Evolutionary conservation across 2,113 vertebrate genomes (phyloP), one percentile per base, ranked within the genome.

Genomic region (Gavia stellata): DNA sequence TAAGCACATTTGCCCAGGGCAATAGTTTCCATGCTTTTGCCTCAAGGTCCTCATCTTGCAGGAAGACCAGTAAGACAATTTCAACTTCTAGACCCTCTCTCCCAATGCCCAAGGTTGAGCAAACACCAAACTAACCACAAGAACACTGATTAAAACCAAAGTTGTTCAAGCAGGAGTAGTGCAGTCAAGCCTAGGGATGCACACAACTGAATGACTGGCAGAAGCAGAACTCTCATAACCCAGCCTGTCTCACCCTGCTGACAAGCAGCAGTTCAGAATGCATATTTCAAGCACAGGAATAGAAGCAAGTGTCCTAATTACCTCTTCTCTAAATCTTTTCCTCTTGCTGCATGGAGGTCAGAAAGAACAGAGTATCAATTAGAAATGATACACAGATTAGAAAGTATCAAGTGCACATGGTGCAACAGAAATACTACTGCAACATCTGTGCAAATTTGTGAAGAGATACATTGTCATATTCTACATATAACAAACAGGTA

Each of bases 291-390:
- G 75, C 75, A 92, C 94, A 94, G 70, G 78, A 96, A 95, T 93
- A 97, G 92, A 94, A 95, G 20, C 94, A 87, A 90, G 47, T 65
- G 95, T 78, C 94, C 96, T 82, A 94, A 96, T 97, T 97, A 95
- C 66, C 81, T 87, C 89, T 79, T 85, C 91, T 75, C 66, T 94
- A 82, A 89, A 92, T 91, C 78, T 92, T 92, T 89, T 79, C 77
- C 78, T 89, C 70, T 55, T 40, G 73, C 91, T 85, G 56, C 73
- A 44, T 5, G n/a, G 92, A 97, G 86, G 94, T 94, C 89, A 95
- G 86, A 95, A 92, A 91, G 83, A 92, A 94, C 49, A 84, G 10
- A 80, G 36, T 65, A 91, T 81, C 65, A 84, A 75, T 40, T 65
- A 79, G 83, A 74, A 92, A 72, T 29, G 9, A 75, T 29, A 84